Conservation (phyloP, 2,888 invertebrate genomes). For the Phrixothrix hirtus region DNA sequence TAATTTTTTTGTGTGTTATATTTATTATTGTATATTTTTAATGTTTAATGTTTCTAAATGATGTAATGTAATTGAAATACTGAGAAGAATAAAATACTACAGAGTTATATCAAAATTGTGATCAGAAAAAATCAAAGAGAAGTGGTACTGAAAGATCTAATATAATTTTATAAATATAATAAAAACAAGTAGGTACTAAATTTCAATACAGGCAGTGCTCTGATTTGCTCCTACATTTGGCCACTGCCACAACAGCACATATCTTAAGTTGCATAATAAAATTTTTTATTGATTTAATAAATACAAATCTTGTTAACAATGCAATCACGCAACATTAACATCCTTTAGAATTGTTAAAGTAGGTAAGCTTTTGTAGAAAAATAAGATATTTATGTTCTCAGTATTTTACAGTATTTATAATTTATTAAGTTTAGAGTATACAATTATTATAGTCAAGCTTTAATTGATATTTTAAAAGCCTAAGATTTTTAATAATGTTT, state of each 20-base stretch:
- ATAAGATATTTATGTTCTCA: slow-evolving; percentile 22
- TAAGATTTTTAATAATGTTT: slow-evolving; percentile 15
- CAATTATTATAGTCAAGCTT: slow-evolving; percentile 23
- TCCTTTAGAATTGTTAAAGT: slow-evolving; percentile 25
- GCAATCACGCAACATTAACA: slow-evolving; percentile 22
- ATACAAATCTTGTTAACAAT: slow-evolving; percentile 10
- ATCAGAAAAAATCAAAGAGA: too few relatives aligned
- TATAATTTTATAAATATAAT: too few relatives aligned
- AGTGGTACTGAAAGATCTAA: background rate
- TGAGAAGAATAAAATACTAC: background rate
- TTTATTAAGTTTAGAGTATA: slow-evolving; percentile 17
- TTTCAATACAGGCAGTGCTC: slow-evolving; percentile 53
- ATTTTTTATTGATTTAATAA: slow-evolving; percentile 14
- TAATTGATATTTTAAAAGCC: slow-evolving; percentile 23
- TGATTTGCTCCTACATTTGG: slow-evolving; percentile 43
- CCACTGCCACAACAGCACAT: slow-evolving; percentile 49
- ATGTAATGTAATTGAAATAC: background rate
- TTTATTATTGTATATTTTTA: slow-evolving; percentile 3
- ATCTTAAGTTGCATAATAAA: slow-evolving; percentile 28
- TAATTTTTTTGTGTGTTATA: slow-evolving; percentile 12
- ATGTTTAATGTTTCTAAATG: too few relatives aligned
- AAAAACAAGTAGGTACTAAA: slow-evolving; percentile 45
- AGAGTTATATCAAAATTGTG: too few relatives aligned
- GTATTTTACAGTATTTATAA: slow-evolving; percentile 26
- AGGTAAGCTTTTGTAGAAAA: slow-evolving; percentile 26